A percentile compares a stretch with the other conserved stretches of the same genome.
Evolutionary conservation across 37 sponge, comb jelly and placozoan species (phyloP).

Genomic region (Petrosia ficiformis): DNA sequence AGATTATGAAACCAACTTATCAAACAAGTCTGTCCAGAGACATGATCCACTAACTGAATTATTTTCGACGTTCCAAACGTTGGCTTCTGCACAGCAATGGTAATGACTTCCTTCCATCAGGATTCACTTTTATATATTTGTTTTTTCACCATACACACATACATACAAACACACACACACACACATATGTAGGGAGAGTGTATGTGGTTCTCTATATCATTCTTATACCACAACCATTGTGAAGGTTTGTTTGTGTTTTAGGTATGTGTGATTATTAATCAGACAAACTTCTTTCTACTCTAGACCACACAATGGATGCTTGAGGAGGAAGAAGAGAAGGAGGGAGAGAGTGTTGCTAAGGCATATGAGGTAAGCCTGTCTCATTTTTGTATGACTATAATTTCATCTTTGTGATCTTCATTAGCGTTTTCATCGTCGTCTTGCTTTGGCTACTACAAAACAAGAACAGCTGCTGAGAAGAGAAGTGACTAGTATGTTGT

Average conservation of each 20-base stretch:
- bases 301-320: not conserved
- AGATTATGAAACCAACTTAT: conserved; percentile 6
- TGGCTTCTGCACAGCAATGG: conserved; percentile 31
- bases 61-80: conserved; percentile 32
- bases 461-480: conserved; percentile 42
- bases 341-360: conserved; percentile 45
- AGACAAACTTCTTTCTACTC: not conserved
- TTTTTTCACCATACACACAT: too few relatives aligned
- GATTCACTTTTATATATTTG: not conserved
- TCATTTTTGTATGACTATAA: too few relatives aligned
- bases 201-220: conserved; percentile 25
- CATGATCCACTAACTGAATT: conserved; percentile 71
- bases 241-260: conserved; percentile 40
- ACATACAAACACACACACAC: too few relatives aligned
- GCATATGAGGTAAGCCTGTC: conserved; percentile 53
- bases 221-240: conserved; percentile 42
- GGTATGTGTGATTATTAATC: too few relatives aligned
- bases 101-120: not conserved
- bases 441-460: too few relatives aligned
- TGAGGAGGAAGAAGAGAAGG: conserved; percentile 48
- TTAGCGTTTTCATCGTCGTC: too few relatives aligned
- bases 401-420: too few relatives aligned
- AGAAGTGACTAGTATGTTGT: conserved; percentile 43
- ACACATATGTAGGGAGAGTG: not conserved
- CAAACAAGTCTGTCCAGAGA: not conserved